A percentile compares a stretch with the other conserved stretches of the same genome.
phyloP scores from a whole-genome alignment of 2,113 vertebrate species.

The Casuarius casuarius region DNA sequence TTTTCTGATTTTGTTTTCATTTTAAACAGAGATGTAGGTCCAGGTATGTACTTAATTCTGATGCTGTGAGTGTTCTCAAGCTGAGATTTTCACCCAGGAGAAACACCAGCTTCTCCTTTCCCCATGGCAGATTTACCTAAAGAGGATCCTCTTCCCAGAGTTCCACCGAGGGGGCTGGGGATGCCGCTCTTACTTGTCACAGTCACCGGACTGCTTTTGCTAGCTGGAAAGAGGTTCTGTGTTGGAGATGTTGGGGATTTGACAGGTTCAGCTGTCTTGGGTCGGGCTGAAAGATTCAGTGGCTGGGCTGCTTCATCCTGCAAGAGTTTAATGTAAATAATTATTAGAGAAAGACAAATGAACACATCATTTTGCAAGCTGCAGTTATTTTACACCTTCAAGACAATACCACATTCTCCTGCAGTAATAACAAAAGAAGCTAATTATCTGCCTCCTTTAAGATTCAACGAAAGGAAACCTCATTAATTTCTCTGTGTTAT shows the following conservation, averaged over 20 bases:
- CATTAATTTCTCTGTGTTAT: constrained; percentile 86
- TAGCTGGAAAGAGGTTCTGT: constrained; percentile 90
- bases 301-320: constrained; percentile 98
- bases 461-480: constrained; percentile 79
- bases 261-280: constrained; percentile 92
- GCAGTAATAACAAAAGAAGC: constrained; percentile 85
- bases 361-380: constrained; percentile 77
- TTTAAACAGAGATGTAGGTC: not conserved
- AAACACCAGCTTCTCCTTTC: not conserved
- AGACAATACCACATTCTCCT: constrained; percentile 82
- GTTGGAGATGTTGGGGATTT: constrained; percentile 95
- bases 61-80: not conserved
- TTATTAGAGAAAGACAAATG: constrained; percentile 83
- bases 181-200: constrained; percentile 89
- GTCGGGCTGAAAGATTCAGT: constrained; percentile 95
- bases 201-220: constrained; percentile 92
- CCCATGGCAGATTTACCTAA: constrained; percentile 84
- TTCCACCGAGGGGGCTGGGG: constrained; percentile 88
- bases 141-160: constrained; percentile 91
- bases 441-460: constrained; percentile 87
- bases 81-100: not conserved
- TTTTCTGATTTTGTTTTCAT: not conserved
- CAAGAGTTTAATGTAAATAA: constrained; percentile 79
- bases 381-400: constrained; percentile 81
- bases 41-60: not conserved